A percentile compares a stretch with the other conserved stretches of the same genome.
phyloP scores from a whole-genome alignment of 2,888 invertebrate species.

The Catocala fraxini region DNA sequence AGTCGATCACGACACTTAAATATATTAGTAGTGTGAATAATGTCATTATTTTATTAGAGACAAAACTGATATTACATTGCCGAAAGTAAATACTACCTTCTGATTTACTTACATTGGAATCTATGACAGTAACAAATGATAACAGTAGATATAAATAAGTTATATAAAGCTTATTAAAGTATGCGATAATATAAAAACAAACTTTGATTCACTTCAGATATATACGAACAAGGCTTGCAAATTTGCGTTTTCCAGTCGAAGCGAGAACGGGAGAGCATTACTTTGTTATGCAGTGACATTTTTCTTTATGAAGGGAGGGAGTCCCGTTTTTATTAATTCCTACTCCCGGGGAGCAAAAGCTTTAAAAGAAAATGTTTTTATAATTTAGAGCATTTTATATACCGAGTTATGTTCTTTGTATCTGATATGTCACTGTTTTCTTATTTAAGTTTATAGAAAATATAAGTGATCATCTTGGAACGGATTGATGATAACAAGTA shows the following conservation, averaged over 20 bases:
- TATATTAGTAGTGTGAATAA: too few relatives aligned
- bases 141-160: too few relatives aligned
- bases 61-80: too few relatives aligned
- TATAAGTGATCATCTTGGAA: too few relatives aligned
- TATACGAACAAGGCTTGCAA: slow-evolving; percentile 40
- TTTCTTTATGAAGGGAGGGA: slow-evolving; percentile 83
- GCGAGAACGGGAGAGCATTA: slow-evolving; percentile 69
- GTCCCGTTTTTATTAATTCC: slow-evolving; percentile 79
- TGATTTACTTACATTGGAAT: too few relatives aligned
- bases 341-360: slow-evolving; percentile 65
- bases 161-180: too few relatives aligned
- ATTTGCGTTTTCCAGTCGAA: slow-evolving; percentile 47
- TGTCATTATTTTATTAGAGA: too few relatives aligned
- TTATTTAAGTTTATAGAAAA: too few relatives aligned
- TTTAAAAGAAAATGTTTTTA: slow-evolving; percentile 65
- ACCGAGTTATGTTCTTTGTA: slow-evolving; percentile 21
- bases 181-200: slow-evolving; percentile 3
- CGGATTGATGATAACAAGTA: too few relatives aligned
- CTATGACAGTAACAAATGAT: too few relatives aligned
- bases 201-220: slow-evolving; percentile 26
- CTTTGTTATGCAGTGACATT: slow-evolving; percentile 79
- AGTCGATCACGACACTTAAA: too few relatives aligned
- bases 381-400: slow-evolving; percentile 41
- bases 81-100: too few relatives aligned
- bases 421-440: neutral